phyloP scores from a whole-genome alignment of 2,113 vertebrate genomes.

The Oryctolagus cuniculus region mOryCun1.1 NC_091445.1:24756001-24756500 shows the following conservation, averaged over 20 bases:
- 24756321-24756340: not conserved
- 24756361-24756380: not conserved
- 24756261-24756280: not conserved
- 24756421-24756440: not conserved
- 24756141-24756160: not conserved
- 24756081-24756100: not conserved
- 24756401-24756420: too few species aligned
- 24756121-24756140: not conserved
- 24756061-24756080: not conserved
- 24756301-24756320: not conserved
- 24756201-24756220: not conserved
- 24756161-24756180: not conserved
- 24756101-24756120: not conserved
- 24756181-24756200: not conserved
- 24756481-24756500: not conserved
- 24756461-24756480: not conserved
- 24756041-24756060: not conserved
- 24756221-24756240: conserved; percentile 41
- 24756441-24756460: not conserved
- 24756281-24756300: not conserved
- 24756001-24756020: not conserved
- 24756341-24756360: not conserved
- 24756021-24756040: not conserved
- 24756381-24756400: not conserved
- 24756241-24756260: not conserved